These are phyloP conservation scores for Myocastor coypus DNA, from an alignment of 2,113 vertebrate species.

Conservation along the genomic window DNA sequence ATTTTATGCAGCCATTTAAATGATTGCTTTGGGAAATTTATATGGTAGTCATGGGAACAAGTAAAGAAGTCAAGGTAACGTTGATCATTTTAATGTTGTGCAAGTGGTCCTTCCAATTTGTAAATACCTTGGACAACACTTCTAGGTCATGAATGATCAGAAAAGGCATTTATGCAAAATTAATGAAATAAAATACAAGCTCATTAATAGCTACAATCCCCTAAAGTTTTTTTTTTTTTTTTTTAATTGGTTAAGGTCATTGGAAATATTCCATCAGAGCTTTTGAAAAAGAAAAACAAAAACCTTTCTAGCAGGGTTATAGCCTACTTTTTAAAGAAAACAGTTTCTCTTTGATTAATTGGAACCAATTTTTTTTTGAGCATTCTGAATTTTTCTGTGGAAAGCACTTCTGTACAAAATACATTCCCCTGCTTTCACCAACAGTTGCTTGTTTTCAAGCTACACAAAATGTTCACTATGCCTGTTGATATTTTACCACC, in stretches of 20 bases:
- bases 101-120: conserved; percentile 75
- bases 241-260: conserved; percentile 39
- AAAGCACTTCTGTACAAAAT: not conserved
- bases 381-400: not conserved
- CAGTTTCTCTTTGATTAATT: conserved; percentile 32
- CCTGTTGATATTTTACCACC: not conserved
- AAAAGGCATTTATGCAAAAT: conserved; percentile 71
- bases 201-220: conserved; percentile 54
- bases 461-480: not conserved
- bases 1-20: conserved; percentile 78
- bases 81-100: conserved; percentile 80
- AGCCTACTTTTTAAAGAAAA: conserved; percentile 21
- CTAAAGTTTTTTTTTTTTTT: conserved; percentile 57
- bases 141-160: conserved; percentile 69
- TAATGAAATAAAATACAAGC: conserved; percentile 69
- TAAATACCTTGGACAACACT: conserved; percentile 77
- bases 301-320: not conserved
- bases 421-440: not conserved
- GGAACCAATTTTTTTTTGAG: conserved; percentile 27
- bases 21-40: conserved; percentile 81
- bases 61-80: conserved; percentile 76
- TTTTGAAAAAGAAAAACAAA: not conserved
- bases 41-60: conserved; percentile 80
- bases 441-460: not conserved
- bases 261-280: conserved; percentile 30